phyloP scores from a whole-genome alignment of 1,140 invertebrate species.

The Ladona fulva region DNA sequence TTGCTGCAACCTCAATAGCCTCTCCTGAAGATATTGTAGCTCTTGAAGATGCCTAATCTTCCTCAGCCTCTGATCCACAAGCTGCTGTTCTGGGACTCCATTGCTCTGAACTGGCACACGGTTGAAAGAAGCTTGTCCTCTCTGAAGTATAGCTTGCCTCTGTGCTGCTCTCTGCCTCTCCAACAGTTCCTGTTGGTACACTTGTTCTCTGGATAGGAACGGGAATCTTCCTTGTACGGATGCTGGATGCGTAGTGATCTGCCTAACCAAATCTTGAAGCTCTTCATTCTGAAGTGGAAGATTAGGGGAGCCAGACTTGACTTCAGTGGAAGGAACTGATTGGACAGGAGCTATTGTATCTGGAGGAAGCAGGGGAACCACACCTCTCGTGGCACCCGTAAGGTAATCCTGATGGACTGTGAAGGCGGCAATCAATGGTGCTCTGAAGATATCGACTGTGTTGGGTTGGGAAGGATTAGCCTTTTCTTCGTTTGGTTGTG shows the following conservation, averaged over 20 bases:
- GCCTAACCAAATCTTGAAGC: background rate
- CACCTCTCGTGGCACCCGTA: background rate
- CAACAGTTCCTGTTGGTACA: background rate
- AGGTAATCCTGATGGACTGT: background rate
- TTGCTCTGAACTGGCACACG: background rate
- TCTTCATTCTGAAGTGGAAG: background rate
- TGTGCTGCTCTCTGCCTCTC: no score
- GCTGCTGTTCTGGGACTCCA: background rate
- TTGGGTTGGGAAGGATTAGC: background rate
- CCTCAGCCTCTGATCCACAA: background rate
- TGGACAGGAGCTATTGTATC: background rate
- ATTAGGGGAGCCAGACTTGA: background rate
- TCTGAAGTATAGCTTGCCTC: background rate
- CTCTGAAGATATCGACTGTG: background rate
- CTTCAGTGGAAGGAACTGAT: background rate
- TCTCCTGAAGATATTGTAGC: background rate
- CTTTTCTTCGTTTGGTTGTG: background rate
- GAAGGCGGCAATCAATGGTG: background rate
- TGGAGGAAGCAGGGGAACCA: background rate
- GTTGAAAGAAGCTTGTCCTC: background rate
- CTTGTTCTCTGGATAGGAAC: background rate
- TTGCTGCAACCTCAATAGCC: background rate
- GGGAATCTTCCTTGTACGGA: background rate
- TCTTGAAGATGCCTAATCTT: background rate
- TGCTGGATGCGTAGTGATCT: background rate